phyloP scores from a whole-genome alignment of 2,113 vertebrate species.

The Chaetorhynchus papuensis region DNA sequence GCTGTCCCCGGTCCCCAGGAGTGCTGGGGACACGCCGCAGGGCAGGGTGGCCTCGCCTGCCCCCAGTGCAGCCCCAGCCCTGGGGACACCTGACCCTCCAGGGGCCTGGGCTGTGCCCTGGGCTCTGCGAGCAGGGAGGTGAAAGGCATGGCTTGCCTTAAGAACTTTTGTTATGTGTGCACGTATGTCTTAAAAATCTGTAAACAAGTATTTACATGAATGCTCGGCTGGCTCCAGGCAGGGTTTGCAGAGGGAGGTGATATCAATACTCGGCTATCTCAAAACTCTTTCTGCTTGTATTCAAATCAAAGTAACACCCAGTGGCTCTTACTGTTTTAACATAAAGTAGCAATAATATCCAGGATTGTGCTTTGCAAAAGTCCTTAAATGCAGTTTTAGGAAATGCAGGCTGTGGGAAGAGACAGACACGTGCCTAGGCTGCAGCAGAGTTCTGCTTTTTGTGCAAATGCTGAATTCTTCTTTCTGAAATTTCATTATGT shows the following conservation, averaged over 20 bases:
- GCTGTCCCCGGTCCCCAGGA: rapidly evolving
- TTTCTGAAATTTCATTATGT: background rate
- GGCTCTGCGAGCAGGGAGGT: background rate
- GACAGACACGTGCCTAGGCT: rapidly evolving
- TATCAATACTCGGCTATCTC: background rate
- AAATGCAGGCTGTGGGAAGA: background rate
- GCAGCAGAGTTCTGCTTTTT: background rate
- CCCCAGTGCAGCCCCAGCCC: background rate
- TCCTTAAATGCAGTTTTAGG: background rate
- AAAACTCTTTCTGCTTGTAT: background rate
- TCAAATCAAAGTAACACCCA: background rate
- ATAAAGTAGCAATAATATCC: background rate
- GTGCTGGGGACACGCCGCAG: rapidly evolving
- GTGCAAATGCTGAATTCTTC: background rate
- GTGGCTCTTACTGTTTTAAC: background rate
- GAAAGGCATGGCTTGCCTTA: background rate
- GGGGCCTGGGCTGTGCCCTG: background rate
- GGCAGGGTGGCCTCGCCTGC: rapidly evolving
- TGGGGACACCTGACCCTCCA: rapidly evolving
- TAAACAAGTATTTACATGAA: background rate
- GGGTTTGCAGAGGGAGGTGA: background rate
- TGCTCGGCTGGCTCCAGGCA: background rate
- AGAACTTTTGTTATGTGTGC: background rate
- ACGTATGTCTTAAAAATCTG: background rate
- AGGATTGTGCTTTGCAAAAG: background rate